Evolutionary conservation across 1,140 invertebrate species (phyloP).

Genomic region (Yoshiicerus persimilis): DNA sequence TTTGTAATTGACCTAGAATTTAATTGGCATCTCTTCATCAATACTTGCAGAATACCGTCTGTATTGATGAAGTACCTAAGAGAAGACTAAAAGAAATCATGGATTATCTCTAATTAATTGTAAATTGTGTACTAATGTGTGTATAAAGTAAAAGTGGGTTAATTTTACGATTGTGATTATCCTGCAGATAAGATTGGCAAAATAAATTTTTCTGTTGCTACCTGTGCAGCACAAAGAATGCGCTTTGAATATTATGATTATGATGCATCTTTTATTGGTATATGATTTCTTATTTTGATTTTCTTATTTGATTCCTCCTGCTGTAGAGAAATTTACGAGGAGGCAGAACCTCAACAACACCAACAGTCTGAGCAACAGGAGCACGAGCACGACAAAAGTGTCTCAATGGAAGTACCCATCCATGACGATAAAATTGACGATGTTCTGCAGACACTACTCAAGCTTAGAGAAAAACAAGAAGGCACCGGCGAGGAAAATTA

Average conservation of each 20-base stretch:
- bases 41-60: not conserved
- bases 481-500: not conserved
- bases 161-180: not conserved
- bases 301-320: not conserved
- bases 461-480: constrained; percentile 26
- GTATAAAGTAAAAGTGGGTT: not conserved
- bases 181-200: not conserved
- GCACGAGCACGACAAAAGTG: constrained; percentile 39
- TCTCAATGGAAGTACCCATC: constrained; percentile 48
- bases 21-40: not conserved
- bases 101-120: not conserved
- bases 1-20: not conserved
- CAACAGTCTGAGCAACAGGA: not conserved
- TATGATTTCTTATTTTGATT: not conserved
- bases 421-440: constrained; percentile 47
- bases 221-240: not conserved
- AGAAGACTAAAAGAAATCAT: not conserved
- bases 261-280: not conserved
- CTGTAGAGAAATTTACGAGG: constrained; percentile 42
- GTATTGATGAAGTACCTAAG: not conserved
- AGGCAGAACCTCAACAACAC: constrained; percentile 13
- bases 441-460: constrained; percentile 42
- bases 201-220: not conserved
- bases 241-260: not conserved
- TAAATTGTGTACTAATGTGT: not conserved